phyloP scores from a whole-genome alignment of 2,113 vertebrate genomes.

The Siniperca chuatsi region DNA sequence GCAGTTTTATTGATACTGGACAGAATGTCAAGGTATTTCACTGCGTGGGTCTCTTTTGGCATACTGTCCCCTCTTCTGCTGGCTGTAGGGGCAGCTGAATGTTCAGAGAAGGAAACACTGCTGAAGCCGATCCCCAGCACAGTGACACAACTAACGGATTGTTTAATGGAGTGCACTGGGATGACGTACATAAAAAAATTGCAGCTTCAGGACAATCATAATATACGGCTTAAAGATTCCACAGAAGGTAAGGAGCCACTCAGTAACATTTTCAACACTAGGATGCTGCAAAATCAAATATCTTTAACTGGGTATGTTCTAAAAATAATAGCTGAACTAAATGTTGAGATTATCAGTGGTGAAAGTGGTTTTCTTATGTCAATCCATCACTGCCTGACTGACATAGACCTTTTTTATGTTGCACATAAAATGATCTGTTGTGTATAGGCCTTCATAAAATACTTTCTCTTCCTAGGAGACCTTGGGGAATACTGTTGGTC shows the following conservation, averaged over 20 bases:
- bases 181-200: slow-evolving; percentile 73
- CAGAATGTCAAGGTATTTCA: slow-evolving; percentile 67
- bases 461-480: slow-evolving; percentile 65
- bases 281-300: neutral
- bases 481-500: slow-evolving; percentile 82
- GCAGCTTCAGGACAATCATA: slow-evolving; percentile 64
- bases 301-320: neutral
- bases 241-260: slow-evolving; percentile 73
- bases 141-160: slow-evolving; percentile 57
- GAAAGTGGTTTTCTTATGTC: neutral
- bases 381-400: neutral
- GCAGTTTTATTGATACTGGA: neutral
- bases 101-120: slow-evolving; percentile 60
- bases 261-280: neutral
- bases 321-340: slow-evolving; percentile 9
- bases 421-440: neutral
- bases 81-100: slow-evolving; percentile 53
- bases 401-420: neutral
- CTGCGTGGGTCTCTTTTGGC: slow-evolving; percentile 57
- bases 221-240: slow-evolving; percentile 75
- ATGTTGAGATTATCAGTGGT: neutral
- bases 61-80: slow-evolving; percentile 60
- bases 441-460: neutral
- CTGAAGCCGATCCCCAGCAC: slow-evolving; percentile 42
- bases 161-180: slow-evolving; percentile 78